Conservation (phyloP, 2,113 vertebrate genomes). For the Oncorhynchus gorbuscha region DNA sequence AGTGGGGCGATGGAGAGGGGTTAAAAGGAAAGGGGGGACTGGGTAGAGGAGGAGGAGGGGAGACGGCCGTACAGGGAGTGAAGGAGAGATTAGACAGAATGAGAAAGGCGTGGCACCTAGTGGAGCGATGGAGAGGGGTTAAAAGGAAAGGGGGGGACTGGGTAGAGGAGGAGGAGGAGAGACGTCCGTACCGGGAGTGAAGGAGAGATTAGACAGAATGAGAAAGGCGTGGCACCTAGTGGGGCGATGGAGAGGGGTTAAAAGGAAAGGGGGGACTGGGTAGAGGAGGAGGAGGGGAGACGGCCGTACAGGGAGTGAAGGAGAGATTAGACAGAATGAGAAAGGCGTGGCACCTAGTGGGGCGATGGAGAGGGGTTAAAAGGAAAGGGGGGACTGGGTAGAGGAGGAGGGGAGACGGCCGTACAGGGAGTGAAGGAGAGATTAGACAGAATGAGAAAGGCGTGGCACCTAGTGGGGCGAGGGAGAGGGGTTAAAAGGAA, state of each 20-base stretch:
- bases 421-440: slow-evolving; percentile 20
- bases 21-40: slow-evolving; percentile 1
- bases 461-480: slow-evolving; percentile 9
- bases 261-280: not conserved
- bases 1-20: slow-evolving; percentile 6
- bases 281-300: not conserved
- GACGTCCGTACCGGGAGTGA: not conserved
- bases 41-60: not conserved
- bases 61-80: not conserved
- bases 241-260: slow-evolving; percentile 5
- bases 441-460: slow-evolving; percentile 10
- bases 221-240: not conserved
- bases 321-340: slow-evolving; percentile 27
- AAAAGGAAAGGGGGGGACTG: not conserved
- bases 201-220: slow-evolving; percentile 28
- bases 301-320: slow-evolving; percentile 8
- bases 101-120: slow-evolving; percentile 1
- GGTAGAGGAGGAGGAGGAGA: not conserved
- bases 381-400: not conserved
- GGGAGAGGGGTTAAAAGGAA: slow-evolving; percentile 6
- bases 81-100: slow-evolving; percentile 33
- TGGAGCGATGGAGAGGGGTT: slow-evolving; percentile 4
- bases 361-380: slow-evolving; percentile 13
- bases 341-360: not conserved
- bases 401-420: not conserved